Conservation (phyloP, 2,888 invertebrate species). For the Papilio protenor region DNA sequence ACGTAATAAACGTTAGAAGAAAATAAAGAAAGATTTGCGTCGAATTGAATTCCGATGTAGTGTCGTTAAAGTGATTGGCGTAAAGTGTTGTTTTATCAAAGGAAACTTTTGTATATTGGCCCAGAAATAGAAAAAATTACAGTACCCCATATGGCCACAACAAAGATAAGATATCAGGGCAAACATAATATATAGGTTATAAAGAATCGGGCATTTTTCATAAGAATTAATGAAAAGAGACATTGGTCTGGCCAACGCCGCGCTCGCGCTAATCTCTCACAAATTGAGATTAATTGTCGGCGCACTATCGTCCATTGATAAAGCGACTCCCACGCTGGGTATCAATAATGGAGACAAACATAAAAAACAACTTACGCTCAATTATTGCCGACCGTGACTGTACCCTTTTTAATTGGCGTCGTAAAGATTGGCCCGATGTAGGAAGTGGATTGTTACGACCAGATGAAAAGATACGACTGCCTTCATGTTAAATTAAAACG, state of each 20-base stretch:
- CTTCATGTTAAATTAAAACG: conserved; percentile 11
- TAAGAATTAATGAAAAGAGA: background rate
- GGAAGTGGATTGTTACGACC: conserved; percentile 23
- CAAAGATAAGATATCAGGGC: too few relatives aligned
- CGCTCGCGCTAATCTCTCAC: conserved; percentile 9
- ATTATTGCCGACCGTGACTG: conserved; percentile 32
- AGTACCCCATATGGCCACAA: too few relatives aligned
- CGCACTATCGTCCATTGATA: conserved; percentile 40
- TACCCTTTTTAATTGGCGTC: conserved; percentile 36
- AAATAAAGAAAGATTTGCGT: conserved; percentile 24
- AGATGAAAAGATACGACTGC: conserved; percentile 3
- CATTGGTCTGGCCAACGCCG: background rate
- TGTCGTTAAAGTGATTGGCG: conserved; percentile 5
- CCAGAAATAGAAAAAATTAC: background rate
- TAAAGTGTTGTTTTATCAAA: background rate
- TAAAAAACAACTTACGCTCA: conserved; percentile 32
- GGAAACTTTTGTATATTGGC: background rate
- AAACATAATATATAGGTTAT: background rate
- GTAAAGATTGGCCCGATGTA: conserved; percentile 31
- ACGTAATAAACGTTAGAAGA: conserved; percentile 27
- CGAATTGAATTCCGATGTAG: conserved; percentile 25
- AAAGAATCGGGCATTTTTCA: conserved; percentile 2
- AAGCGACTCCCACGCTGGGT: conserved; percentile 38
- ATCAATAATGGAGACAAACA: conserved; percentile 20
- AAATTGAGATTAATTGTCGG: conserved; percentile 41